phyloP scores from a whole-genome alignment of 2,797 vertebrate genomes.

The Mycteria americana region DNA sequence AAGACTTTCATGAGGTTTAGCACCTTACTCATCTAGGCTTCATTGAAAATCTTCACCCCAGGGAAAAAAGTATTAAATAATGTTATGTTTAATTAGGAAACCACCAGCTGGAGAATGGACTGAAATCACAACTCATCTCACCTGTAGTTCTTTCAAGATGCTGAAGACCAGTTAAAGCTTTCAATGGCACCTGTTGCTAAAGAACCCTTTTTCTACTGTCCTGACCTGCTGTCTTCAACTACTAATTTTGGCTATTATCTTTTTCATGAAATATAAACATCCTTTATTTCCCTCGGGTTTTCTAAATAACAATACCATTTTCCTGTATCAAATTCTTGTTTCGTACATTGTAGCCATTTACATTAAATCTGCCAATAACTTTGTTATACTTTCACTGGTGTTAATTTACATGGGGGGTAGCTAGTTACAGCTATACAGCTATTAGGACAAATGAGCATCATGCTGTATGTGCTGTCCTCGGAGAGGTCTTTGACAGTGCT shows the following conservation, averaged over 20 bases:
- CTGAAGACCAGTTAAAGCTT: background rate
- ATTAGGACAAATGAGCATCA: background rate
- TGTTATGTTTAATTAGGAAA: background rate
- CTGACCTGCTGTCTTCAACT: background rate
- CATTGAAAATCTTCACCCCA: background rate
- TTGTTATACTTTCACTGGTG: background rate
- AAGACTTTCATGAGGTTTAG: background rate
- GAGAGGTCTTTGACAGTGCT: background rate
- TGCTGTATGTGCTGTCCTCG: fast-evolving
- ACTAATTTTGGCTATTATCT: background rate
- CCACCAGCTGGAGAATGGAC: background rate
- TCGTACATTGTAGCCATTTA: background rate
- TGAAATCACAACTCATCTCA: background rate
- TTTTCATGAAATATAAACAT: background rate
- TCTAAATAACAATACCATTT: background rate
- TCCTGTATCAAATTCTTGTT: background rate
- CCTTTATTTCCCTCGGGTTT: background rate
- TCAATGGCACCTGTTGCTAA: background rate
- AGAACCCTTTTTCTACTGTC: background rate
- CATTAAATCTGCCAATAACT: background rate
- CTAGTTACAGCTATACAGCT: background rate
- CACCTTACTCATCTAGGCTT: background rate
- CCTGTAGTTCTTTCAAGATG: background rate
- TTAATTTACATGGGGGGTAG: background rate
- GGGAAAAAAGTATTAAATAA: background rate